These are phyloP conservation scores for Temnothorax nylanderi DNA, from an alignment of 1,140 invertebrate species.

Conservation along the genomic window DNA sequence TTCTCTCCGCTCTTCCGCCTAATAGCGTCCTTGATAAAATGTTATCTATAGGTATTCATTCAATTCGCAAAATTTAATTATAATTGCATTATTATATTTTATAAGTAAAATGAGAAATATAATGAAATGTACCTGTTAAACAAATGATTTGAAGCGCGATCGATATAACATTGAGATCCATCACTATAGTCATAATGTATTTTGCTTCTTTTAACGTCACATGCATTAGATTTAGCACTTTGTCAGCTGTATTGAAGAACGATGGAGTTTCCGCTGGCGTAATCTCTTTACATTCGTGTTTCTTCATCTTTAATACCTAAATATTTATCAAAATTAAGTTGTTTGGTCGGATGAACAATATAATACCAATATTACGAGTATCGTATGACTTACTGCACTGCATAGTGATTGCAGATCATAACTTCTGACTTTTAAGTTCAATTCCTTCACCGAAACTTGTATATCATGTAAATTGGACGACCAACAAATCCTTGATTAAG, in stretches of 20 bases:
- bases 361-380: neutral
- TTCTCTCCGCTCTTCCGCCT: conserved; percentile 97
- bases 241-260: conserved; percentile 87
- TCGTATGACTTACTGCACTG: conserved; percentile 85
- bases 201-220: conserved; percentile 94
- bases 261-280: conserved; percentile 85
- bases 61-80: neutral
- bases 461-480: conserved; percentile 97
- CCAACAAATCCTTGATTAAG: conserved; percentile 89
- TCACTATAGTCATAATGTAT: conserved; percentile 93
- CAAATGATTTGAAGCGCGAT: conserved; percentile 98
- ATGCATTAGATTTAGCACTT: conserved; percentile 92
- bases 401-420: conserved; percentile 96
- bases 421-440: conserved; percentile 93
- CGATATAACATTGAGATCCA: conserved; percentile 96
- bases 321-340: neutral
- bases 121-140: no score
- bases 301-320: conserved; percentile 89
- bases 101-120: no score
- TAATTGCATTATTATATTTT: neutral
- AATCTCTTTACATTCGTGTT: conserved; percentile 89
- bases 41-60: conserved; percentile 87
- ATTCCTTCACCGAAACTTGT: conserved; percentile 96
- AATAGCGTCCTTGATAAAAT: conserved; percentile 96
- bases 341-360: conserved; percentile 10